Percentiles rank a stretch among this genome's conserved stretches.
Evolutionary conservation across 2,113 vertebrate species (phyloP).

Genomic region (Pelecanoides urinatrix): DNA sequence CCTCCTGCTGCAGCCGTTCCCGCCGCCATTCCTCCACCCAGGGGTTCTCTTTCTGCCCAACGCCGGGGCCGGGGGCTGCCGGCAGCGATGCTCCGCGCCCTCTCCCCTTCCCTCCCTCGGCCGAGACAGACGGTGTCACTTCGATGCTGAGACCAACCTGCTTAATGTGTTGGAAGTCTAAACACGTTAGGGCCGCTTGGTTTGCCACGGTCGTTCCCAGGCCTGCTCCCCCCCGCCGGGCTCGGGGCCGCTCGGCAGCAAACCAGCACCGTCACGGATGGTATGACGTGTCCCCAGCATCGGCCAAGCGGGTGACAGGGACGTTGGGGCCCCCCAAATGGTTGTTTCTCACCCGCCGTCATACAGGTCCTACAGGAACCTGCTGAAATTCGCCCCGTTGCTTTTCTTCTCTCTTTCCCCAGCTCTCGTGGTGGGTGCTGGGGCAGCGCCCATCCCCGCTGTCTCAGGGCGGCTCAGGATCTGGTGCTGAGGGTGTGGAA

Average conservation of each 20-base stretch:
- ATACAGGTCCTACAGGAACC: not conserved
- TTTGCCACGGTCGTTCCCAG: constrained; percentile 28
- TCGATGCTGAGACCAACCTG: constrained; percentile 54
- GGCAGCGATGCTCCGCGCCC: not conserved
- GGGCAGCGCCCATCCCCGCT: not conserved
- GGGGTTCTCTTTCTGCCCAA: not conserved
- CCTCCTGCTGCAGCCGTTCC: not conserved
- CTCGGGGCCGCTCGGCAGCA: not conserved
- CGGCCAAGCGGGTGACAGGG: not conserved
- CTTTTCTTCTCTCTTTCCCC: not conserved
- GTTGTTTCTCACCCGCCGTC: rapidly evolving
- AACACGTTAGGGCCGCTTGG: constrained; percentile 51
- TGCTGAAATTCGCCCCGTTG: rapidly evolving
- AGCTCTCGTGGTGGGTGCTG: rapidly evolving
- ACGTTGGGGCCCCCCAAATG: not conserved
- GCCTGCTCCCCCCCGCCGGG: not conserved
- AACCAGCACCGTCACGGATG: not conserved
- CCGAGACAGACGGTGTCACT: constrained; percentile 47
- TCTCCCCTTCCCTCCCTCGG: not conserved
- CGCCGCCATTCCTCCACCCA: rapidly evolving
- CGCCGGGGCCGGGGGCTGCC: not conserved
- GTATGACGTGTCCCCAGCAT: not conserved
- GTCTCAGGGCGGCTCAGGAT: rapidly evolving
- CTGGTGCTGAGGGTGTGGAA: not conserved
- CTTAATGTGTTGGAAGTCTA: constrained; percentile 52